Evolutionary conservation across 2,797 vertebrate genomes (phyloP), one percentile per base, ranked within the genome.

Genomic region (Staurois parvus): DNA sequence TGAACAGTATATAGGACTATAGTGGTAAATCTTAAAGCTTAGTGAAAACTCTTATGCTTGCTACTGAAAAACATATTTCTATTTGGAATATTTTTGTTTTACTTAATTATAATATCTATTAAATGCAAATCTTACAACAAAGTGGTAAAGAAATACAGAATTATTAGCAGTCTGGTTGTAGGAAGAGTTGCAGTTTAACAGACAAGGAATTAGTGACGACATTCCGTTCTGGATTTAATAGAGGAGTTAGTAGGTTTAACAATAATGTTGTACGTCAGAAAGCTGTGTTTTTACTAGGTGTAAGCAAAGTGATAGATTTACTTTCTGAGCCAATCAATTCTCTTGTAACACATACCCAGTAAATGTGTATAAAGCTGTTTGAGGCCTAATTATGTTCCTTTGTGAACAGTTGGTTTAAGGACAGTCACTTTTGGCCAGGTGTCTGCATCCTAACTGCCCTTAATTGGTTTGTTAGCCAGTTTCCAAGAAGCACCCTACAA

Each of bases 381-480:
- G 10, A 70, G 70, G 28, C 37, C 66, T 86, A 9, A 45, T 76
- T 77, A 72, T 82, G 1, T 37, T 52, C 79, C 15, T 59, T 75
- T 68, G 75, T 79, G 56, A 29, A 5, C 34, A 42, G 37, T 32
- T n/a, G 56, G 67, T 68, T 64, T 29, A 72, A 80, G 68, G 74
- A 64, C 64, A 79, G 81, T 75, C 82, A 62, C 76, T 75, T 87
- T 79, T 87, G 76, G 76, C 85, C 85, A 87, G 85, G 85, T 87
- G 85, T 83, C 80, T 75, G 69, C 85, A 59, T 74, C 81, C 34
- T 64, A 73, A 59, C 68, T 24, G 24, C 62, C 42, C 15, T 29
- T 87, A 87, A 87, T 87, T 87, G 85, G 81, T 87, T 79, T 83
- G 81, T 83, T 83, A 74, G 81, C 72, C 68, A 64, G 83, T 72